Percentiles rank a stretch among this genome's conserved stretches.
Conservation (phyloP, 2,113 vertebrate genomes). For the Elephantulus edwardii region DNA sequence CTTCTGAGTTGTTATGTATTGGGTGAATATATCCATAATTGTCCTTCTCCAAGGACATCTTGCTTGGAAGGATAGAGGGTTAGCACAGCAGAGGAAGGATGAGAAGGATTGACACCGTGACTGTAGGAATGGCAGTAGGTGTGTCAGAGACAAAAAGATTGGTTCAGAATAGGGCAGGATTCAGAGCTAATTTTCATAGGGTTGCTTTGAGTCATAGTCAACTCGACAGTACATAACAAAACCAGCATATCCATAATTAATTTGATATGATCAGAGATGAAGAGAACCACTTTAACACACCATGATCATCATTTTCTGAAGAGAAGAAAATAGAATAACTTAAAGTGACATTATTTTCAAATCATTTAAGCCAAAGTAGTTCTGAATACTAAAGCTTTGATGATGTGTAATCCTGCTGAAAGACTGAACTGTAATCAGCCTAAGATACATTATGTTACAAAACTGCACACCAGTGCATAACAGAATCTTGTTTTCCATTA, state of each 20-base stretch:
- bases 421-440: slow-evolving; percentile 74
- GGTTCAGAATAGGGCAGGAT: too few species aligned
- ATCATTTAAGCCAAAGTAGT: slow-evolving; percentile 73
- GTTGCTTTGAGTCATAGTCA: too few species aligned
- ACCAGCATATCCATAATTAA: slow-evolving; percentile 59
- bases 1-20: slow-evolving; percentile 30
- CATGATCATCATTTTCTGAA: slow-evolving; percentile 64
- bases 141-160: too few species aligned
- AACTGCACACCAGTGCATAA: slow-evolving; percentile 58
- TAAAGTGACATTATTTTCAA: slow-evolving; percentile 73
- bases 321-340: slow-evolving; percentile 59
- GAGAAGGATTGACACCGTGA: too few species aligned
- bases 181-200: too few species aligned
- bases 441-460: slow-evolving; percentile 68
- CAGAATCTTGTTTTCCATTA: slow-evolving; percentile 78
- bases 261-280: slow-evolving; percentile 18
- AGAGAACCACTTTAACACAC: slow-evolving; percentile 48
- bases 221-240: too few species aligned
- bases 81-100: too few species aligned
- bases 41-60: too few species aligned
- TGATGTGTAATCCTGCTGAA: slow-evolving; percentile 72
- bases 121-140: too few species aligned
- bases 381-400: slow-evolving; percentile 74
- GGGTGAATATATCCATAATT: slow-evolving; percentile 44
- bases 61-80: too few species aligned